phyloP scores from a whole-genome alignment of 2,797 vertebrate genomes.

The Sebastes iracundus region DNA sequence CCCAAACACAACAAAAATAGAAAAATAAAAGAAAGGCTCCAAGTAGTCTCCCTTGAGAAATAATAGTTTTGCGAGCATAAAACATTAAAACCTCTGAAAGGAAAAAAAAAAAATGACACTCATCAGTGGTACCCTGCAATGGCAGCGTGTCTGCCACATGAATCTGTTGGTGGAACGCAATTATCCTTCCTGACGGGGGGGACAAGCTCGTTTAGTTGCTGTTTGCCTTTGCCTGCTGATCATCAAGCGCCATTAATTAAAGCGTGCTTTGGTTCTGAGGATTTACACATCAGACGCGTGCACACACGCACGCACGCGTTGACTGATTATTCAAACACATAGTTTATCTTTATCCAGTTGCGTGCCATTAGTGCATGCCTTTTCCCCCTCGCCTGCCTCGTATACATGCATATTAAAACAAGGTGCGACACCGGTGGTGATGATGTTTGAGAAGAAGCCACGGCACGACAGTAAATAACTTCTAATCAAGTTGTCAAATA shows the following conservation, averaged over 20 bases:
- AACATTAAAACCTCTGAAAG: constrained; percentile 10
- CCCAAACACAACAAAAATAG: constrained; percentile 16
- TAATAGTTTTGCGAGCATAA: constrained; percentile 41
- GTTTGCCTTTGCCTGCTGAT: constrained; percentile 77
- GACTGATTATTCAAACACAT: constrained; percentile 22
- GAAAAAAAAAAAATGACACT: not conserved
- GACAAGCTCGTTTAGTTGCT: constrained; percentile 61
- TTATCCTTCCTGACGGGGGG: constrained; percentile 69
- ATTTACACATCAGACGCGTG: constrained; percentile 48
- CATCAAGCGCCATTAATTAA: constrained; percentile 75
- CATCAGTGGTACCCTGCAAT: constrained; percentile 23
- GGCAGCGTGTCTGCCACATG: constrained; percentile 53
- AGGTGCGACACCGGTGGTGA: constrained; percentile 5
- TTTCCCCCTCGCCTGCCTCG: not conserved
- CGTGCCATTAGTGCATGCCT: constrained; percentile 13
- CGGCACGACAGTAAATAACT: not conserved
- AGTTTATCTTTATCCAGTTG: constrained; percentile 49
- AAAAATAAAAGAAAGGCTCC: not conserved
- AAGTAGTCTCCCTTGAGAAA: constrained; percentile 25
- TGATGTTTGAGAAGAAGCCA: constrained; percentile 7
- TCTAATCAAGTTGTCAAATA: constrained; percentile 1
- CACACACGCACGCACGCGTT: not conserved
- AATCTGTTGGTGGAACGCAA: constrained; percentile 71
- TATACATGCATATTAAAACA: constrained; percentile 16
- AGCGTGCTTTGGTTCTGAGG: constrained; percentile 59